Conservation (phyloP, 2,113 vertebrate genomes). For the Dicerorhinus sumatrensis region DNA sequence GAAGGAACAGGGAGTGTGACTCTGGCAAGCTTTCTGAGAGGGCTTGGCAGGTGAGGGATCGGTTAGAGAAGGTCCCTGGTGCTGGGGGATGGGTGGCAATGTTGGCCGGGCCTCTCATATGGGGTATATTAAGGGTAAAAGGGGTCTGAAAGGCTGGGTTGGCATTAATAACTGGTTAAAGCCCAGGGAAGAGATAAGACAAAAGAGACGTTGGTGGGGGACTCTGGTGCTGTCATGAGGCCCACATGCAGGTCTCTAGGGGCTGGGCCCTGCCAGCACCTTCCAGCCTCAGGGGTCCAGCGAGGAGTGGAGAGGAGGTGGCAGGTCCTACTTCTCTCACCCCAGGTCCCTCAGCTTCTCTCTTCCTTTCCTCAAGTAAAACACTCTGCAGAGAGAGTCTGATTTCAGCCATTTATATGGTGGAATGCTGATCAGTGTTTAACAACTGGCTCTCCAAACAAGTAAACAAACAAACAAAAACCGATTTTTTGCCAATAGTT, state of each 20-base stretch:
- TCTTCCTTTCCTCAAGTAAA: background rate
- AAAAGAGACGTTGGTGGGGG: background rate
- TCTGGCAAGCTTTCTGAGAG: background rate
- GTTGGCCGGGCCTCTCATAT: background rate
- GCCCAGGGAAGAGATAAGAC: background rate
- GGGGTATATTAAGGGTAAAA: background rate
- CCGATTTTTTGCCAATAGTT: background rate
- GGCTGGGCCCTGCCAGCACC: background rate
- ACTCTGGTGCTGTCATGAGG: background rate
- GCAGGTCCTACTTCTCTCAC: background rate
- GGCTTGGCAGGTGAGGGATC: background rate
- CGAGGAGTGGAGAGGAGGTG: background rate
- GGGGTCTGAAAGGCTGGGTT: background rate
- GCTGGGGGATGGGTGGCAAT: background rate
- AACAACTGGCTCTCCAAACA: background rate
- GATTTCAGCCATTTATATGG: background rate
- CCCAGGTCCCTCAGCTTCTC: background rate
- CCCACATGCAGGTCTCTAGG: too few species aligned
- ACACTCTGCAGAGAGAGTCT: background rate
- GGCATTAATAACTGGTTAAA: background rate
- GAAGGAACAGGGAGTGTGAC: background rate
- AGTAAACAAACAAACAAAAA: background rate
- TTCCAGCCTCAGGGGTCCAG: background rate
- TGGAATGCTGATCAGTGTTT: too few species aligned
- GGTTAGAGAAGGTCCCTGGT: background rate